These are phyloP conservation scores for Pogonognathellus flavescens DNA, from an alignment of 1,140 invertebrate genomes.

Conservation along the genomic window DNA sequence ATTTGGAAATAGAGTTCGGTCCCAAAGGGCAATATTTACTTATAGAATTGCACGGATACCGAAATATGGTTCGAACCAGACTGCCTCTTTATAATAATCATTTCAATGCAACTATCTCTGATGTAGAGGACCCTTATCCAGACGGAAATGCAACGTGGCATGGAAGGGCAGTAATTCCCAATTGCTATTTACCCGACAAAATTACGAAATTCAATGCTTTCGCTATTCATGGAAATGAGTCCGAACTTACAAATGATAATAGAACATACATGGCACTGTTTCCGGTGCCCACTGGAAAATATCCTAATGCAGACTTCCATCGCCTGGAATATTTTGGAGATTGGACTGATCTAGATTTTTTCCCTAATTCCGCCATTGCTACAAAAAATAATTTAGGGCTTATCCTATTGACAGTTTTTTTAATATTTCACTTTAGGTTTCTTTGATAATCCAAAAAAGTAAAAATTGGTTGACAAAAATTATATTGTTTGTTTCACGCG, in stretches of 20 bases:
- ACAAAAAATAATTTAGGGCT: too few relatives aligned
- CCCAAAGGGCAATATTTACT: slow-evolving; percentile 72
- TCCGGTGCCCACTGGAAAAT: slow-evolving; percentile 70
- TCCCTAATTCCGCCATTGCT: too few relatives aligned
- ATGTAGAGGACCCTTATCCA: too few relatives aligned
- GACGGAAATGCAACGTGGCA: slow-evolving; percentile 67
- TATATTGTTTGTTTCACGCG: too few relatives aligned
- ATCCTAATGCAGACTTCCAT: slow-evolving; percentile 72
- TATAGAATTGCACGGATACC: slow-evolving; percentile 69
- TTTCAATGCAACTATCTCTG: not conserved
- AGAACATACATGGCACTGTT: slow-evolving; percentile 73
- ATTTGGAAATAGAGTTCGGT: slow-evolving; percentile 73
- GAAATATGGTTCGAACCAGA: slow-evolving; percentile 68
- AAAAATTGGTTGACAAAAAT: too few relatives aligned
- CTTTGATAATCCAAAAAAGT: too few relatives aligned
- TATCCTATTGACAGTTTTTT: too few relatives aligned
- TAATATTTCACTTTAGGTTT: too few relatives aligned
- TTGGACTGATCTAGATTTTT: not conserved
- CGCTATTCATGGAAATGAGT: slow-evolving; percentile 72
- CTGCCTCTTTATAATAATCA: slow-evolving; percentile 19
- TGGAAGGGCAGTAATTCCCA: slow-evolving; percentile 70
- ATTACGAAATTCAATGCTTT: slow-evolving; percentile 74
- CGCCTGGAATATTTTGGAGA: slow-evolving; percentile 58
- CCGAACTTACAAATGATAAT: slow-evolving; percentile 55
- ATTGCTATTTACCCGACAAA: slow-evolving; percentile 70